These are phyloP conservation scores for Sipha maydis DNA, from an alignment of 2,888 invertebrate genomes.

Conservation along the genomic window DNA sequence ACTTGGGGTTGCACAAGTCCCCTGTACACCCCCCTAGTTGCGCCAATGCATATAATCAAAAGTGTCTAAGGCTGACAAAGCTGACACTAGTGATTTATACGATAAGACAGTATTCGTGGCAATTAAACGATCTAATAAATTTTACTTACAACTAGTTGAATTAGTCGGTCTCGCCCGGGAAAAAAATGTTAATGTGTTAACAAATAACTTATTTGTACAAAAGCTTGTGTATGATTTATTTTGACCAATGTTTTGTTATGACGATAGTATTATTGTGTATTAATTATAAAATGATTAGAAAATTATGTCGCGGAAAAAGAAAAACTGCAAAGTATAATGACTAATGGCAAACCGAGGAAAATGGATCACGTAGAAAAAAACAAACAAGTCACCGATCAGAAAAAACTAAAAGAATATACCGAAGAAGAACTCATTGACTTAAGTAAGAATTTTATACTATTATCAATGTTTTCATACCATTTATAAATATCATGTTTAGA, in stretches of 20 bases:
- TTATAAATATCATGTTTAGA: no score
- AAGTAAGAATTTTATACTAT: slow-evolving; percentile 14
- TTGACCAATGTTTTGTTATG: neutral
- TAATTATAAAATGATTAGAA: slow-evolving; percentile 19
- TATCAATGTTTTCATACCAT: no score
- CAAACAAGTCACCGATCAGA: neutral
- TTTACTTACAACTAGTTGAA: no score
- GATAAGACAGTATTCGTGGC: no score
- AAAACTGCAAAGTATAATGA: slow-evolving; percentile 57
- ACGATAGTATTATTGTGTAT: neutral
- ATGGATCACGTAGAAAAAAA: neutral
- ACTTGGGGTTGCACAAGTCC: no score
- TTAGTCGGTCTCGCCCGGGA: no score
- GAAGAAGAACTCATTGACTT: slow-evolving; percentile 42
- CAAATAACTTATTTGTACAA: neutral
- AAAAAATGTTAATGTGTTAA: no score
- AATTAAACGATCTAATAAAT: no score
- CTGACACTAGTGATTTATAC: no score
- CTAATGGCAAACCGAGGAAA: slow-evolving; percentile 45
- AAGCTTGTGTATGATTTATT: neutral
- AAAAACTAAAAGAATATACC: neutral
- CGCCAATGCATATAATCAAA: no score
- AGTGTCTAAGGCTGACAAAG: no score
- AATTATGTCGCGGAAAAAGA: slow-evolving; percentile 54
- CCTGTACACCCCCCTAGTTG: no score